Evolutionary conservation across 2,113 vertebrate species (phyloP).

Genomic region (Oryzias celebensis): DNA sequence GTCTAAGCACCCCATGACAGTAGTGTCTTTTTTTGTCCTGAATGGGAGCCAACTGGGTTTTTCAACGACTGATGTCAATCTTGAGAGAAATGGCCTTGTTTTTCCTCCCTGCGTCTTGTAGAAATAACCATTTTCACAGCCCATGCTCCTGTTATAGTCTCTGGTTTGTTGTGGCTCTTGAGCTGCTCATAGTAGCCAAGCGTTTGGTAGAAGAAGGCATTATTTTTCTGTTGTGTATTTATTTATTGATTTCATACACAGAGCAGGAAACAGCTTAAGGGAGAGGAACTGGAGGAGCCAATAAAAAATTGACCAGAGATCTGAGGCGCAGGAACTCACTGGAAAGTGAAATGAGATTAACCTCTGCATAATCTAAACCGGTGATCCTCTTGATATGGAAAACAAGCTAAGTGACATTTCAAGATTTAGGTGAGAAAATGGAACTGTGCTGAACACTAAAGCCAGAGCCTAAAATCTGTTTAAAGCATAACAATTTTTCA

Average conservation of each 20-base stretch:
- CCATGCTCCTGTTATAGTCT: neutral
- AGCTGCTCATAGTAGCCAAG: conserved; percentile 23
- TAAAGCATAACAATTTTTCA: no score
- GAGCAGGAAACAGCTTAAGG: conserved; percentile 52
- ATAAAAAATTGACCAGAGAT: conserved; percentile 45
- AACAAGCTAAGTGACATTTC: conserved; percentile 18
- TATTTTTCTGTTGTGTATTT: conserved; percentile 36
- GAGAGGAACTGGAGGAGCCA: conserved; percentile 39
- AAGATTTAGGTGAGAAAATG: neutral
- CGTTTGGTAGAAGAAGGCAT: conserved; percentile 30
- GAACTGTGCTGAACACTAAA: neutral
- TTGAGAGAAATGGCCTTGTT: no score
- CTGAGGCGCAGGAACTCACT: conserved; percentile 36
- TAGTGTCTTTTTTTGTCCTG: conserved; percentile 36
- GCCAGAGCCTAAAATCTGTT: neutral
- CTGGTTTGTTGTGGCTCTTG: conserved; percentile 28
- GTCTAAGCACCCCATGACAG: conserved; percentile 52
- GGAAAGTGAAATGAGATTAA: conserved; percentile 49
- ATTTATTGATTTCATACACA: conserved; percentile 61
- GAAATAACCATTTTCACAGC: no score
- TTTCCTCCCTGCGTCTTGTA: no score
- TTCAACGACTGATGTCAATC: no score
- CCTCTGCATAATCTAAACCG: conserved; percentile 19
- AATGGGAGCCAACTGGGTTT: no score
- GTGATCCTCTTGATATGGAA: conserved; percentile 46